These are phyloP conservation scores for Spicauda simplicius DNA, from an alignment of 2,888 invertebrate genomes.

Conservation along the genomic window DNA sequence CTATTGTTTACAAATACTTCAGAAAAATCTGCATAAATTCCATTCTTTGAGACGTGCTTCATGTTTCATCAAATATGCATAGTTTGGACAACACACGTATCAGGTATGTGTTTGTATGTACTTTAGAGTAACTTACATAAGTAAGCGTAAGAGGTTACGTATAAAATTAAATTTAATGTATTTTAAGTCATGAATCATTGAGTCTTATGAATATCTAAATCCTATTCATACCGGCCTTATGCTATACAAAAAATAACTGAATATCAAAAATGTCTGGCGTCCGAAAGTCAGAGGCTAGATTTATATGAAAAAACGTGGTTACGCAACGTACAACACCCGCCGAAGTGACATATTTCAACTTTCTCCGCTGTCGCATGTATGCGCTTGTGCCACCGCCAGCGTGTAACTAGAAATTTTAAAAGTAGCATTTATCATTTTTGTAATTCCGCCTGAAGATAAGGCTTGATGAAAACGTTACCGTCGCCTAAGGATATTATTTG, in stretches of 20 bases:
- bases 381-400: slow-evolving; percentile 1
- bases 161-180: background rate
- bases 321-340: slow-evolving; percentile 33
- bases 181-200: background rate
- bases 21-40: slow-evolving; percentile 4
- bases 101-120: too few relatives aligned
- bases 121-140: too few relatives aligned
- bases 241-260: background rate
- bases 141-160: too few relatives aligned
- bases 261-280: slow-evolving; percentile 27
- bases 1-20: slow-evolving; percentile 18
- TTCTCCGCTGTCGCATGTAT: slow-evolving; percentile 40
- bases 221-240: slow-evolving; percentile 30
- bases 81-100: background rate
- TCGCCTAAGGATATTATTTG: too few relatives aligned
- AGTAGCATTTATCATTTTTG: too few relatives aligned
- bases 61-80: background rate
- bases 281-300: slow-evolving; percentile 39
- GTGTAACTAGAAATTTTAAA: too few relatives aligned
- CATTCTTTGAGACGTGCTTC: background rate
- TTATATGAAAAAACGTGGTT: slow-evolving; percentile 33
- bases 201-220: background rate
- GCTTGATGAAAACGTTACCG: too few relatives aligned
- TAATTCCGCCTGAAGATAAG: too few relatives aligned
- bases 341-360: slow-evolving; percentile 44